Conservation (phyloP, 1,140 invertebrate species). For the Nomia melanderi region DNA sequence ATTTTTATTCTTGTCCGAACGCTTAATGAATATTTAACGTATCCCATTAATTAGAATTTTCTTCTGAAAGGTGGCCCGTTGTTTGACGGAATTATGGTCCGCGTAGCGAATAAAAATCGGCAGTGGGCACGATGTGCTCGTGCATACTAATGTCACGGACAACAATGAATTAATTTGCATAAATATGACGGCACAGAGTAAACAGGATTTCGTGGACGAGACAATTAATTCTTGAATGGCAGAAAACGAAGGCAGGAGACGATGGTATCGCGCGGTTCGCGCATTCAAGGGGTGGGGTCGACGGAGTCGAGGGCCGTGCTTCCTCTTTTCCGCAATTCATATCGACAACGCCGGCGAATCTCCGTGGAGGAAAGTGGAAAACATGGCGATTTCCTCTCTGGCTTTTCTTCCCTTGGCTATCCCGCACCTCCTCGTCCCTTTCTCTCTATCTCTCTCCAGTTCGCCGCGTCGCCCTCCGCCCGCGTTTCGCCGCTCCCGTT, state of each 20-base stretch:
- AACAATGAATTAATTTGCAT: neutral
- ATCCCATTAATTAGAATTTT: no score
- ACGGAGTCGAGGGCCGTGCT: slow-evolving; percentile 23
- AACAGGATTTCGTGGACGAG: neutral
- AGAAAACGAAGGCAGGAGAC: neutral
- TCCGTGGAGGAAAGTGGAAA: slow-evolving; percentile 32
- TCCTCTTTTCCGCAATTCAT: slow-evolving; percentile 47
- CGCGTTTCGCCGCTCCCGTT: no score
- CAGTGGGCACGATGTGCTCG: no score
- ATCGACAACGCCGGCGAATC: slow-evolving; percentile 48
- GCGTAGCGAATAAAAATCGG: no score
- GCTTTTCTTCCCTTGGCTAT: neutral
- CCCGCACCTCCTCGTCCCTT: no score
- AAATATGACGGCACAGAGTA: neutral
- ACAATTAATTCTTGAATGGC: neutral
- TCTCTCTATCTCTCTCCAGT: neutral
- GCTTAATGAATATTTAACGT: no score
- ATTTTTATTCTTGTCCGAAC: no score
- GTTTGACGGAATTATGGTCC: no score
- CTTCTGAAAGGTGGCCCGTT: no score
- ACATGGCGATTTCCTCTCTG: slow-evolving; percentile 33
- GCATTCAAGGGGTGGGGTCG: neutral
- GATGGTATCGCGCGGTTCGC: neutral
- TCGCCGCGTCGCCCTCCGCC: neutral
- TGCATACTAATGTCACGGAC: no score